Evolutionary conservation across 2,113 vertebrate genomes (phyloP), one percentile per base, ranked within the genome.

Genomic region (Pluvialis apricaria): DNA sequence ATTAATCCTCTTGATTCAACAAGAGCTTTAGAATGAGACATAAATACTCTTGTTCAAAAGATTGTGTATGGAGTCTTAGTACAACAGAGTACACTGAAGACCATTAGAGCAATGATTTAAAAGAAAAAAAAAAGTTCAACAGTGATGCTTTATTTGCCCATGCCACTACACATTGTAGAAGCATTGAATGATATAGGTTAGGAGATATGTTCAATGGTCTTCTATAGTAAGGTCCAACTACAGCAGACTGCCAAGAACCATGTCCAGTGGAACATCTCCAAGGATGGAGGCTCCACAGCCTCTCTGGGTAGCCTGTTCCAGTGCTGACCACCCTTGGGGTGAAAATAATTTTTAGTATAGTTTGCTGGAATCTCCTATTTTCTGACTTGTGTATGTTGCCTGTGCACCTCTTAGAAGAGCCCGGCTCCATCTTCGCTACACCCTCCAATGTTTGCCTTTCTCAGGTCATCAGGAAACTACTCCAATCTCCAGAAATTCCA

Each of bases 1-100:
- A 86, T 82, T 92, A 94, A 89, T 90, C 60, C 78, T 85, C 93
- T 89, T 86, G 58, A 95, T 96, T 94, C 73, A 94, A 52, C 72
- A 87, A 22, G 68, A 18, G 54, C 6, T 96, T 88, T 82, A 66
- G 42, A 68, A 84, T 36, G 28, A 54, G 86, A 75, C 65, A 60
- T 36, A 78, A 81, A 76, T 87, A 88, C 40, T 66, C 45, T 44
- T 24, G 36, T 72, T 68, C 83, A 90, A 94, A 95, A 83, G 38
- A 68, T 6, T 73, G 61, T 11, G 9, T 57, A 16, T 25, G 22
- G 69, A 91, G 65, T 75, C 49, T 11, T 80, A 93, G 16, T 38
- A 88, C 61, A 81, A 89, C 34, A 76, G 58, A 70, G 15, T 26
- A 54, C 31, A 73, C 9, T 9, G 1, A 70, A 87, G 58, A 94